These are phyloP conservation scores for Micoletzkya japonica DNA, from an alignment of 2,888 invertebrate genomes.

Conservation along the genomic window DNA sequence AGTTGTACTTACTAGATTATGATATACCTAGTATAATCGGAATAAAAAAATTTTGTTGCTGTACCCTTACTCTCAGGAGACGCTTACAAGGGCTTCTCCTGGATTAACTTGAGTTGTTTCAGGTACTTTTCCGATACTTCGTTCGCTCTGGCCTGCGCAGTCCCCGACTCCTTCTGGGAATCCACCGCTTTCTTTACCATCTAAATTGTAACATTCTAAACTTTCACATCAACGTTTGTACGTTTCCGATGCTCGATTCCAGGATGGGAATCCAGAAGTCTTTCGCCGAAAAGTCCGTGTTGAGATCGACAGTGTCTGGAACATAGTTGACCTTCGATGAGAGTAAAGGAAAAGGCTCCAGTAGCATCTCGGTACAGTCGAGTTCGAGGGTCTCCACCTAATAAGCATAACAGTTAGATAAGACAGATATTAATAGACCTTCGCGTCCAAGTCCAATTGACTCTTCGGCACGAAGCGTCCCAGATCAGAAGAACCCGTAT, in stretches of 20 bases:
- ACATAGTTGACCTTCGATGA: conserved; percentile 77
- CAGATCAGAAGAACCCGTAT: conserved; percentile 73
- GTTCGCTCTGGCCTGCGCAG: conserved; percentile 79
- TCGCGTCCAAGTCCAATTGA: not conserved
- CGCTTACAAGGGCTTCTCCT: conserved; percentile 73
- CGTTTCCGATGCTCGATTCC: conserved; percentile 65
- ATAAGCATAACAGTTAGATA: conserved; percentile 30
- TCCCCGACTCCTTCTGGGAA: conserved; percentile 78
- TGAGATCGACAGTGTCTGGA: conserved; percentile 89
- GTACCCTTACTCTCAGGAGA: too few relatives aligned
- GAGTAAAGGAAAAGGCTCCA: conserved; percentile 77
- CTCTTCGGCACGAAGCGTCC: conserved; percentile 64
- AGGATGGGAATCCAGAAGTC: conserved; percentile 90
- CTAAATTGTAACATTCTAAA: conserved; percentile 1
- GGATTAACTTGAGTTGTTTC: conserved; percentile 77
- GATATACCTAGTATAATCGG: too few relatives aligned
- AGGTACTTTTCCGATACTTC: conserved; percentile 83
- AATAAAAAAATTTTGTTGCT: too few relatives aligned
- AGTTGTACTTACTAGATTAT: too few relatives aligned
- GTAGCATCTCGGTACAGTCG: conserved; percentile 70
- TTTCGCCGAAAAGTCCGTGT: conserved; percentile 80
- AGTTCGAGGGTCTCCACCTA: conserved; percentile 70
- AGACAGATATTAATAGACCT: not conserved
- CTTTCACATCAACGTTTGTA: not conserved
- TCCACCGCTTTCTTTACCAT: conserved; percentile 75